Conservation (phyloP, 2,797 vertebrate species). For the Cossypha heuglini region DNA sequence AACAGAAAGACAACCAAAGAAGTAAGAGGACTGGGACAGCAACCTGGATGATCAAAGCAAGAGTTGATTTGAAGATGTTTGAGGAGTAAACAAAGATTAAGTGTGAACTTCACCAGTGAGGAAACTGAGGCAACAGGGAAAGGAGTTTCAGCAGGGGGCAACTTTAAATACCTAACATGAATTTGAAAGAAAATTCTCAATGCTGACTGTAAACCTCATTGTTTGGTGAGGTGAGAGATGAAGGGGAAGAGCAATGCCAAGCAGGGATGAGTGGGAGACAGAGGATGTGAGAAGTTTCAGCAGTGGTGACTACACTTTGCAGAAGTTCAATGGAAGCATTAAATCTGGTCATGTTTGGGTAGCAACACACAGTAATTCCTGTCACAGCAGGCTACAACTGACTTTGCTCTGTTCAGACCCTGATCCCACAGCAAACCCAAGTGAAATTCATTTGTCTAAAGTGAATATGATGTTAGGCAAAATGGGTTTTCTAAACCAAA, state of each 20-base stretch:
- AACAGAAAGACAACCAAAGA: not conserved
- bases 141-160: not conserved
- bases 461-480: not conserved
- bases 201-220: not conserved
- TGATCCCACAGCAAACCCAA: not conserved
- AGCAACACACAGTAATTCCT: not conserved
- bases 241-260: not conserved
- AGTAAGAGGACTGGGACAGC: not conserved
- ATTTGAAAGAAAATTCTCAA: not conserved
- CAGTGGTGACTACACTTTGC: not conserved
- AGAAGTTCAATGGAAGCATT: not conserved
- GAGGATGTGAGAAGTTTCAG: not conserved
- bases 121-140: not conserved
- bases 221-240: not conserved
- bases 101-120: not conserved
- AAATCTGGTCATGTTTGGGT: not conserved
- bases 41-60: not conserved
- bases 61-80: not conserved
- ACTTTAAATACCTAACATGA: not conserved
- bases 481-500: not conserved
- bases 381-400: not conserved
- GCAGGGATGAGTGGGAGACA: not conserved
- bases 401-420: not conserved
- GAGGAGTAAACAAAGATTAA: not conserved
- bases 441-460: not conserved